Percentiles rank a stretch among this genome's conserved stretches.
Evolutionary conservation across 2,113 vertebrate genomes (phyloP).

Genomic region (Natator depressus): DNA sequence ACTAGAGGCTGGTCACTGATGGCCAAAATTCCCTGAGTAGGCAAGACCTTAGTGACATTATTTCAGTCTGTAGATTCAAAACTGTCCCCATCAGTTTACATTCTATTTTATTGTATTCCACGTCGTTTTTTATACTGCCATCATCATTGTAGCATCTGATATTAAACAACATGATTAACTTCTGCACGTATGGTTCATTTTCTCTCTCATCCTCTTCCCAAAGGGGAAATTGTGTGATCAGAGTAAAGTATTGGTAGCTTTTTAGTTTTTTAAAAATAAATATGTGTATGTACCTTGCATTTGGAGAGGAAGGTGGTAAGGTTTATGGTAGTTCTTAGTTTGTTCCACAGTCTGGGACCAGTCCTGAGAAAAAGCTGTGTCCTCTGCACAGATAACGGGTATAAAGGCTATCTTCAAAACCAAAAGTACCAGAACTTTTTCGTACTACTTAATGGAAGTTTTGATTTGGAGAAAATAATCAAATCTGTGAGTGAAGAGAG

Average conservation of each 20-base stretch:
- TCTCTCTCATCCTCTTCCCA: neutral
- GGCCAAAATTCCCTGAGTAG: neutral
- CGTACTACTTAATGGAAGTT: neutral
- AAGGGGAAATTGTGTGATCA: neutral
- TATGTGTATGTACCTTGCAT: neutral
- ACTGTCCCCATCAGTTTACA: neutral
- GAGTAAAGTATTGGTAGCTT: neutral
- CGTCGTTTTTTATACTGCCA: neutral
- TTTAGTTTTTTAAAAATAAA: slow-evolving; percentile 25
- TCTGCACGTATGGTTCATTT: neutral
- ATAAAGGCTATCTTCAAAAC: neutral
- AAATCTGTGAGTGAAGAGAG: neutral
- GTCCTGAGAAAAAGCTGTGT: neutral
- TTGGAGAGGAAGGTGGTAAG: neutral
- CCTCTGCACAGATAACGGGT: neutral
- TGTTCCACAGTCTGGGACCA: neutral
- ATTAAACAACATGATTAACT: too few relatives aligned
- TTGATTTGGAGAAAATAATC: neutral
- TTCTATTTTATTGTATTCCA: neutral
- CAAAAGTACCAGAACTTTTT: neutral
- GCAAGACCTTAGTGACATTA: neutral
- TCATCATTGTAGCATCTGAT: neutral
- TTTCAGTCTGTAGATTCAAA: neutral
- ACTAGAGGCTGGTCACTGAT: neutral
- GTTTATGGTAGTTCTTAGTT: neutral